A percentile compares a stretch with the other conserved stretches of the same genome.
Evolutionary conservation across 2,888 invertebrate genomes (phyloP).

Genomic region (Biston betularia): DNA sequence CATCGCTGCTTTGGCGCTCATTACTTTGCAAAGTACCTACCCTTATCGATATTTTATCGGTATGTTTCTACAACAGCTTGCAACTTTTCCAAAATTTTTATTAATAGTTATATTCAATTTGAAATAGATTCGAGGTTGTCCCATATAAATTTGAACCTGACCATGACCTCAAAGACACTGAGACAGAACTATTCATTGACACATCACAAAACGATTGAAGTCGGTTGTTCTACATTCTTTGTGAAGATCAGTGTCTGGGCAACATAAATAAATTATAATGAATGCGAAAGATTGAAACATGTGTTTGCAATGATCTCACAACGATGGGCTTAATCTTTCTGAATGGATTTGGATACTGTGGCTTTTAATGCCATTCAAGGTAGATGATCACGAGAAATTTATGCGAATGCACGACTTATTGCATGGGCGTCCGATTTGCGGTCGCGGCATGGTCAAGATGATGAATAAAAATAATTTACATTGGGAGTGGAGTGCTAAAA

Average conservation of each 20-base stretch:
- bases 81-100: background rate
- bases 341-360: no score
- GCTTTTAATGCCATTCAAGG: no score
- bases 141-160: conserved; percentile 6
- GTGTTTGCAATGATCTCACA: no score
- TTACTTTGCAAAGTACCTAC: no score
- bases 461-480: background rate
- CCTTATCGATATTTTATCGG: no score
- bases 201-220: conserved; percentile 47
- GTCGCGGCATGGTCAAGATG: no score
- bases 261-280: conserved; percentile 1
- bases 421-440: no score
- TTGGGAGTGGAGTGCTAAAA: background rate
- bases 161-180: conserved; percentile 8
- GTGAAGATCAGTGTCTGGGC: background rate
- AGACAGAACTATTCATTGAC: conserved; percentile 3
- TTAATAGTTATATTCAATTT: background rate
- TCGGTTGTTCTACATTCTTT: conserved; percentile 46
- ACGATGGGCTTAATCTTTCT: no score
- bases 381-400: no score
- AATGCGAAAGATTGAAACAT: background rate
- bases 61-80: no score
- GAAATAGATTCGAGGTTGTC: conserved; percentile 1
- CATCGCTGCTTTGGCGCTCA: no score
- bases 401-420: no score